A percentile compares a stretch with the other conserved stretches of the same genome.
Evolutionary conservation across 1,140 invertebrate genomes (phyloP).

Genomic region (Steinernema khuongi): DNA sequence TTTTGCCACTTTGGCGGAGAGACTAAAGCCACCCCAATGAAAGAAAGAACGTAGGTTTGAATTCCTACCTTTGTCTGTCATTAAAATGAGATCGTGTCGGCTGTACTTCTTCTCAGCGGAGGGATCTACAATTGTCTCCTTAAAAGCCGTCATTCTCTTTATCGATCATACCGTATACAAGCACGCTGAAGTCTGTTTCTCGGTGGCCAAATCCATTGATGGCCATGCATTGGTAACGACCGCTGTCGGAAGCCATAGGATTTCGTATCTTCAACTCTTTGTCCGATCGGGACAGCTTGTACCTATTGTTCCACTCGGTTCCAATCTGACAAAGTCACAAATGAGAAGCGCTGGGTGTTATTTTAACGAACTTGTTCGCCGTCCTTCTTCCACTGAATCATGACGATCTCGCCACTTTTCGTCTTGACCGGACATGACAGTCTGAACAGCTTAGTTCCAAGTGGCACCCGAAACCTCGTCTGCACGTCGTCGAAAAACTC

Average conservation of each 20-base stretch:
- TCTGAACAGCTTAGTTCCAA: neutral
- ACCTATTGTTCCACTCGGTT: constrained; percentile 34
- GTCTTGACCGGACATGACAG: neutral
- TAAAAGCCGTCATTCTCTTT: too few species aligned
- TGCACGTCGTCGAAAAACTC: neutral
- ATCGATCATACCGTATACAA: constrained; percentile 27
- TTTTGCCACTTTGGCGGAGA: constrained; percentile 32
- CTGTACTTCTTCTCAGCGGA: neutral
- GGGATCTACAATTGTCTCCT: neutral
- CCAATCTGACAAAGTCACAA: constrained; percentile 29
- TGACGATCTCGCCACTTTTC: neutral
- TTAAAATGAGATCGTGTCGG: neutral
- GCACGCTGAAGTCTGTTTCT: constrained; percentile 32
- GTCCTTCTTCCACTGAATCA: constrained; percentile 6
- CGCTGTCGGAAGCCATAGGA: constrained; percentile 32
- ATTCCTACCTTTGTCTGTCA: neutral
- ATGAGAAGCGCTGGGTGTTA: neutral
- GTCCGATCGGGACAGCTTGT: constrained; percentile 28
- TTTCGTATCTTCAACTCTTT: constrained; percentile 35
- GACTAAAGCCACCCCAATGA: constrained; percentile 3
- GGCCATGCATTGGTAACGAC: constrained; percentile 33
- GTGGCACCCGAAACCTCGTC: neutral
- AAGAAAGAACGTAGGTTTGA: neutral
- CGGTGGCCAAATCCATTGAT: constrained; percentile 37
- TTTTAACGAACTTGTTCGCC: neutral